phyloP scores from a whole-genome alignment of 1,140 invertebrate genomes.

The Schlechtendalia chinensis region DNA sequence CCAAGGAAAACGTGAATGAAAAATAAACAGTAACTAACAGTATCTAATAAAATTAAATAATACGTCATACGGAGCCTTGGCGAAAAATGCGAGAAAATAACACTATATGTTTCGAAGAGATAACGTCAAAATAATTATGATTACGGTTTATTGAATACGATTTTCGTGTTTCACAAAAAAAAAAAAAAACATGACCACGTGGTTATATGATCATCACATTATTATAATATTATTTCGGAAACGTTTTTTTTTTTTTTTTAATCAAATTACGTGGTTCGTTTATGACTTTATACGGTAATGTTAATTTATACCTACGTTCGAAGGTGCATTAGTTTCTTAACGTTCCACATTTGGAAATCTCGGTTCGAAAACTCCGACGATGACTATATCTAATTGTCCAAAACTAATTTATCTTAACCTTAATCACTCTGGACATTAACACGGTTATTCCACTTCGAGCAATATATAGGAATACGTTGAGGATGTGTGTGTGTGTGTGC shows the following conservation, averaged over 20 bases:
- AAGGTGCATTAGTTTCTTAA: constrained; percentile 4
- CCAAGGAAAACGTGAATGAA: no score
- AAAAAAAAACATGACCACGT: not conserved
- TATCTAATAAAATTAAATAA: no score
- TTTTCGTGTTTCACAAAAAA: not conserved
- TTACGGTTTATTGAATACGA: constrained; percentile 31
- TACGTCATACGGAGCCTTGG: no score
- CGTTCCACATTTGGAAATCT: constrained; percentile 17
- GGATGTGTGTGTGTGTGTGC: not conserved
- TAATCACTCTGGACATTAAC: constrained; percentile 40
- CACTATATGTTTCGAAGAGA: not conserved
- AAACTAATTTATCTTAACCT: constrained; percentile 35
- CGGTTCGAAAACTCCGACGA: not conserved
- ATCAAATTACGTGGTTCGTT: not conserved
- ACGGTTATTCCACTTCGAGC: not conserved
- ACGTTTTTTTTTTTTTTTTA: not conserved
- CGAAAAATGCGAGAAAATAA: no score
- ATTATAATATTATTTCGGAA: not conserved
- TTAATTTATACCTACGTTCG: constrained; percentile 23
- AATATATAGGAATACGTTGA: not conserved
- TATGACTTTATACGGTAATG: not conserved
- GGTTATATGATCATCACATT: not conserved
- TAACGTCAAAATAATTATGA: constrained; percentile 20
- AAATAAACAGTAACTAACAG: no score
- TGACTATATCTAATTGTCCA: constrained; percentile 24